phyloP scores from a whole-genome alignment of 2,888 invertebrate genomes.

The Idaea biselata region DNA sequence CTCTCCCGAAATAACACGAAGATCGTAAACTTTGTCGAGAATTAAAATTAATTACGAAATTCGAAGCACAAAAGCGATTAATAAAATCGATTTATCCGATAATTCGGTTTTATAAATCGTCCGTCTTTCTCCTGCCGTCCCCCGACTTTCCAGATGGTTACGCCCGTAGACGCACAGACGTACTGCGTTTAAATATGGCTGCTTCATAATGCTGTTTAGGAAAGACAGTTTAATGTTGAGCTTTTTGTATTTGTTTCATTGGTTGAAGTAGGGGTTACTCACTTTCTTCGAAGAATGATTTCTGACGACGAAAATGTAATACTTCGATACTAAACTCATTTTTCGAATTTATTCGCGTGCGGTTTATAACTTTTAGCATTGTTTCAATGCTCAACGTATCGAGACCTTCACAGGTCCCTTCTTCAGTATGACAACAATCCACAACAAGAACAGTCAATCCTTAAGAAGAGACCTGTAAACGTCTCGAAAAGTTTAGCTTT shows the following conservation, averaged over 20 bases:
- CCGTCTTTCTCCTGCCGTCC: conserved; percentile 36
- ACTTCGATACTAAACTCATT: too few species aligned
- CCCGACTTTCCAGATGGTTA: conserved; percentile 65
- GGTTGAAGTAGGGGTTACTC: not conserved
- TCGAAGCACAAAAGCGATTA: conserved; percentile 7
- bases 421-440: too few species aligned
- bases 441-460: too few species aligned
- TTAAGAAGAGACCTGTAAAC: too few species aligned
- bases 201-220: conserved; percentile 35
- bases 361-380: too few species aligned
- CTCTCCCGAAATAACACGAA: not conserved
- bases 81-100: conserved; percentile 36
- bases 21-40: conserved; percentile 1
- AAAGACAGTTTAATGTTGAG: conserved; percentile 7
- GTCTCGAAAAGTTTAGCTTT: too few species aligned
- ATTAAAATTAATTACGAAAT: conserved; percentile 7
- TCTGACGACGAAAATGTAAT: too few species aligned
- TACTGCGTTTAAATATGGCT: conserved; percentile 58
- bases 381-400: too few species aligned
- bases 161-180: conserved; percentile 36
- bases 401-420: too few species aligned
- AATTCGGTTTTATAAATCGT: conserved; percentile 55
- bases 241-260: conserved; percentile 18
- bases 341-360: too few species aligned
- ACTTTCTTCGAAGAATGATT: too few species aligned